Evolutionary conservation across 2,888 invertebrate species (phyloP), one percentile per base, ranked within the genome.

Genomic region (Polylopha cassiicola): DNA sequence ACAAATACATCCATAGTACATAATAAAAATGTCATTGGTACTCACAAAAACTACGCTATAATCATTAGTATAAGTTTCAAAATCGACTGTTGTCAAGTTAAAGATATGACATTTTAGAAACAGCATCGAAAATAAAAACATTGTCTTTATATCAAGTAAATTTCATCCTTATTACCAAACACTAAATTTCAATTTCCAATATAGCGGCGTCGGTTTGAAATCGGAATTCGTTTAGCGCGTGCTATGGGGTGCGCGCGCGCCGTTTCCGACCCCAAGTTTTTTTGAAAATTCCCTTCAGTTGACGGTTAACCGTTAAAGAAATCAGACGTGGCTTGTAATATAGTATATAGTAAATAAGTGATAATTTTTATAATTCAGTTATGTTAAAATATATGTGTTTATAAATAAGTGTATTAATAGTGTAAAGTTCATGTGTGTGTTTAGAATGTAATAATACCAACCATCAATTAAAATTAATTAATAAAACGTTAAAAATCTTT

Each of bases 221-320:
- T 47, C 27, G 30, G 42, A 48, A 51, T 55, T 44, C 43, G 48
- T 51, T 62, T 50, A 64, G 77, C 81, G 73, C 81, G 82, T 81
- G 80, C 81, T 66, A 52, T 60, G 65, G 82, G 82, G 81, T 82
- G 84, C 84, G 82, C 75, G 50, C 54, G 65, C 78, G 81, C 70
- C 70, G 56, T 67, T 73, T 74, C 73, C 78, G 73, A 73, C 63
- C 64, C 60, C 52, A 55, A 51, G 59, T 62, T 65, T 58, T 71
- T 79, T 77, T 65, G 48, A 68, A 66, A 67, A 73, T 55, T 53
- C 60, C 41, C 43, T 53, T 51, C 70, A 84, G 84, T 84, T 77
- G 65, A 70, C 72, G 67, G 68, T 70, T 74, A 63, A 57, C 67
- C 63, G 69, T 74, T 63, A 63, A 48, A 47, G 47, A 36, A 48